Evolutionary conservation across 2,888 invertebrate species (phyloP).

Genomic region (Acanthopleura granulata): DNA sequence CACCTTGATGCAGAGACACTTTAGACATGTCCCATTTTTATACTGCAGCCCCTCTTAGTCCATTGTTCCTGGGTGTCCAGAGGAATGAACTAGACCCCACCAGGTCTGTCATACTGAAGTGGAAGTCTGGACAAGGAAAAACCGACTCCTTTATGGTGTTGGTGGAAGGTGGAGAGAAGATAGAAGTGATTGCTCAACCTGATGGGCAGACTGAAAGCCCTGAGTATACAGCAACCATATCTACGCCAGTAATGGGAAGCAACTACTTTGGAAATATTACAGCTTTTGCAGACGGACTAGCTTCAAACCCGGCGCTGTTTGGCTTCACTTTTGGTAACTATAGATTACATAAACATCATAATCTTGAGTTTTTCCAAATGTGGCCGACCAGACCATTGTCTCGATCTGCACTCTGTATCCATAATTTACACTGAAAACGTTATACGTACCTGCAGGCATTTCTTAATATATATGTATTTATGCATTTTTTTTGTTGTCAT

Average conservation of each 20-base stretch:
- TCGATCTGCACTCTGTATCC: no score
- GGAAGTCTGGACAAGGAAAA: not conserved
- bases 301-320: not conserved
- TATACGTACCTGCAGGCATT: no score
- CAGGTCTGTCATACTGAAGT: not conserved
- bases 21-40: no score
- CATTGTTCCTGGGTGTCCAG: not conserved
- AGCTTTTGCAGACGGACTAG: not conserved
- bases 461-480: no score
- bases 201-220: not conserved
- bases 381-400: no score
- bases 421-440: no score
- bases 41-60: not conserved
- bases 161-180: not conserved
- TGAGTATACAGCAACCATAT: not conserved
- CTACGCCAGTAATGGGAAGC: not conserved
- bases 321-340: constrained; percentile 11
- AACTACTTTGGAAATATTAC: constrained; percentile 12
- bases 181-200: not conserved
- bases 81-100: not conserved
- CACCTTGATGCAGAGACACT: no score
- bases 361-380: no score
- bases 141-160: not conserved
- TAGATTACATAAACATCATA: not conserved
- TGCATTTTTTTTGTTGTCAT: no score